These are phyloP conservation scores for Aleiodes leptofemur DNA, from an alignment of 2,888 invertebrate species.

Conservation along the genomic window DNA sequence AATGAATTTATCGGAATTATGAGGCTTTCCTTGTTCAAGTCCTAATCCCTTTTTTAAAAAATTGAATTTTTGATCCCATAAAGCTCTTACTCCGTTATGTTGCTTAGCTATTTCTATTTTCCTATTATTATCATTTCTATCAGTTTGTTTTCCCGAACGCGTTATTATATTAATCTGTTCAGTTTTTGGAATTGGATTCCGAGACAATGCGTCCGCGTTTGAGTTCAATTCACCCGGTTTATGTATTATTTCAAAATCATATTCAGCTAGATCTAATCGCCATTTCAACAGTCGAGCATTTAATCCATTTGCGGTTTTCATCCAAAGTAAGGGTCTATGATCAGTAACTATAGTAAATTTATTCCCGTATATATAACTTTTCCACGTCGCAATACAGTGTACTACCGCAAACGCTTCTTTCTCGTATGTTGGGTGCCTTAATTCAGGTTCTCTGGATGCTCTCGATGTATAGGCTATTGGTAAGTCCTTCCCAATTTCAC, in stretches of 20 bases:
- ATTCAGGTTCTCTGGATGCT: conserved; percentile 1
- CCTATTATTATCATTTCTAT: too few relatives aligned
- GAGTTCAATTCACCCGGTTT: conserved; percentile 29
- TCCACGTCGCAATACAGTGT: conserved; percentile 55
- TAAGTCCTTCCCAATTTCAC: conserved; percentile 34
- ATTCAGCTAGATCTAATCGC: conserved; percentile 55
- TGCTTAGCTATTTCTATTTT: too few relatives aligned
- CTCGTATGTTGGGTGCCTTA: conserved; percentile 24
- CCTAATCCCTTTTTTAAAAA: too few relatives aligned
- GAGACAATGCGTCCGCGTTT: neutral
- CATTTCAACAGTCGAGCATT: conserved; percentile 59
- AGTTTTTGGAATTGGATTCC: too few relatives aligned
- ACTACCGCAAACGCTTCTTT: conserved; percentile 38
- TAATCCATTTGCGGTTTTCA: conserved; percentile 55
- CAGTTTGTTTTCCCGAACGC: too few relatives aligned
- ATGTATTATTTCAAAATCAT: conserved; percentile 60
- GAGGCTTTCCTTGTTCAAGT: too few relatives aligned
- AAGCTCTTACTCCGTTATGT: too few relatives aligned
- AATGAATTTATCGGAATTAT: too few relatives aligned
- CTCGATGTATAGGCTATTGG: conserved; percentile 26
- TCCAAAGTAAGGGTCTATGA: conserved; percentile 15
- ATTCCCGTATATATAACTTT: conserved; percentile 62
- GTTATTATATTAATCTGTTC: too few relatives aligned
- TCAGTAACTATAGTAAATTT: conserved; percentile 48
- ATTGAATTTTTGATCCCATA: too few relatives aligned